These are phyloP conservation scores for Oophaga sylvatica DNA, from an alignment of 2,797 vertebrate genomes.

Conservation along the genomic window DNA sequence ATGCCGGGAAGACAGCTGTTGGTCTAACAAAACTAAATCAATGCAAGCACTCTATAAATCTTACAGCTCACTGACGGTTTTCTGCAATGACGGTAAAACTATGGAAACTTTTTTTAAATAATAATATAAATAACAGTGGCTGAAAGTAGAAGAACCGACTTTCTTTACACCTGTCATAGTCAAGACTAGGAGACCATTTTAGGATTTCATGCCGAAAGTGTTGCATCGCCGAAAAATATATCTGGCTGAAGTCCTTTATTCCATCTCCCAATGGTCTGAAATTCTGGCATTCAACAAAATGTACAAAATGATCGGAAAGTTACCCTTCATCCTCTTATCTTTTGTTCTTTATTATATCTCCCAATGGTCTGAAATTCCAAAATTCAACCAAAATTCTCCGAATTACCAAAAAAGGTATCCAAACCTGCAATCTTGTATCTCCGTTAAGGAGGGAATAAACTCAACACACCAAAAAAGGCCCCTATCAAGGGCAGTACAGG, in stretches of 20 bases:
- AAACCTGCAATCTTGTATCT: neutral
- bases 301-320: neutral
- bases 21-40: slow-evolving; percentile 59
- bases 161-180: slow-evolving; percentile 62
- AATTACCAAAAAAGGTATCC: neutral
- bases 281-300: neutral
- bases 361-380: neutral
- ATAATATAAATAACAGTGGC: slow-evolving; percentile 65
- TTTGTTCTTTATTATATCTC: neutral
- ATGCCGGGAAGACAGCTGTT: slow-evolving; percentile 59
- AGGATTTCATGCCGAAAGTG: neutral
- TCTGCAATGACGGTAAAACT: slow-evolving; percentile 57
- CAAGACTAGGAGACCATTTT: slow-evolving; percentile 59
- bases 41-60: slow-evolving; percentile 60
- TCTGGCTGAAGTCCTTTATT: neutral
- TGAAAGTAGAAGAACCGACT: slow-evolving; percentile 40
- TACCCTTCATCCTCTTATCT: neutral
- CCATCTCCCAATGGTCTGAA: neutral
- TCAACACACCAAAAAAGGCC: neutral
- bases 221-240: neutral
- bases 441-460: neutral
- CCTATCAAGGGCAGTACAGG: neutral
- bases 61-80: slow-evolving; percentile 51
- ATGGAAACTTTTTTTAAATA: slow-evolving; percentile 52
- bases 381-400: neutral